phyloP scores from a whole-genome alignment of 2,888 invertebrate genomes.

The Chymomyza caudatula region DNA sequence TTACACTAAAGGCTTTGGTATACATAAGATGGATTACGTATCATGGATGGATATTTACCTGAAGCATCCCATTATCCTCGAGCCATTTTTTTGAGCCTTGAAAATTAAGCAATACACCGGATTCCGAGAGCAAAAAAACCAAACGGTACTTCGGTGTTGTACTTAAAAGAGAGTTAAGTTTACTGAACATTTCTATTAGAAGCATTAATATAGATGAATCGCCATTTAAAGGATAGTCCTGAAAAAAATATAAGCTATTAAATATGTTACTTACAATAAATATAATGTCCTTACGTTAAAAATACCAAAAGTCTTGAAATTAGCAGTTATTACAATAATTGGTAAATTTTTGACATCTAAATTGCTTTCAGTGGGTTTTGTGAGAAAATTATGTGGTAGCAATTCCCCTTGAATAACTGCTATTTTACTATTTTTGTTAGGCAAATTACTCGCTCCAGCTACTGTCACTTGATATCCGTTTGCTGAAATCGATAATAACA shows the following conservation, averaged over 20 bases:
- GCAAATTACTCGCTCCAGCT: constrained; percentile 84
- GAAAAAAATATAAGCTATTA: constrained; percentile 42
- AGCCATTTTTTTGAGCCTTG: constrained; percentile 97
- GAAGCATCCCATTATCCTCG: constrained; percentile 83
- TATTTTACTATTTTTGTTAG: constrained; percentile 88
- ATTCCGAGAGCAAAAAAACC: constrained; percentile 92
- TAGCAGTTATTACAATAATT: constrained; percentile 93
- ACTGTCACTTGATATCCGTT: constrained; percentile 96
- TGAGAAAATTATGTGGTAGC: constrained; percentile 76
- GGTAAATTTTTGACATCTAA: constrained; percentile 84
- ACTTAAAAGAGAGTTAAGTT: constrained; percentile 87
- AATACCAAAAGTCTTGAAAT: constrained; percentile 94
- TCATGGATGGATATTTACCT: constrained; percentile 76
- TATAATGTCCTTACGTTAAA: constrained; percentile 87
- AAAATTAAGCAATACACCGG: constrained; percentile 93
- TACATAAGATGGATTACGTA: constrained; percentile 1
- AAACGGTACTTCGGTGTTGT: constrained; percentile 88
- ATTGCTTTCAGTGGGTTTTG: constrained; percentile 74
- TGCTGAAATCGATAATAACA: constrained; percentile 92
- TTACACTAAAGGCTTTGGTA: constrained; percentile 50
- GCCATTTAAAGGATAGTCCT: constrained; percentile 92
- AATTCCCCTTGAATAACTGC: constrained; percentile 92
- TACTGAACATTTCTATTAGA: constrained; percentile 91
- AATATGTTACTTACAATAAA: constrained; percentile 1
- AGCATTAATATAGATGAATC: constrained; percentile 93